Conservation (phyloP, 2,888 invertebrate species). For the Sarcophaga variegata region DNA sequence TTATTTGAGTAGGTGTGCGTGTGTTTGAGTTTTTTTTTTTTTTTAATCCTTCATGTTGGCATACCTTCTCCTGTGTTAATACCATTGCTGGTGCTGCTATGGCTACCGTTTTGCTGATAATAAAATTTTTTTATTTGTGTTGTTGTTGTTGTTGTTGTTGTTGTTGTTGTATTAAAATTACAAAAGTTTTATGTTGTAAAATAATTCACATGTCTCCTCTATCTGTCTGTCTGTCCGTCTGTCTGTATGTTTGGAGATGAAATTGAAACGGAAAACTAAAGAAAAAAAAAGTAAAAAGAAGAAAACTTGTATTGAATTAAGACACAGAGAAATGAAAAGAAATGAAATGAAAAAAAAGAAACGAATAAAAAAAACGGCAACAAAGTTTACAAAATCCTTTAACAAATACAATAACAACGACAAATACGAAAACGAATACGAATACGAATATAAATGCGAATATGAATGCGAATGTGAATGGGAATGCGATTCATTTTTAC, state of each 20-base stretch:
- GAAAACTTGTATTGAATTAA: not conserved
- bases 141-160: constrained; percentile 12
- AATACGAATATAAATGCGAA: too few relatives aligned
- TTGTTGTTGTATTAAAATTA: constrained; percentile 53
- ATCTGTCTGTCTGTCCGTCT: not conserved
- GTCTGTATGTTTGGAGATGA: not conserved
- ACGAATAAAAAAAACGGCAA: too few relatives aligned
- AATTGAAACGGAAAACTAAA: too few relatives aligned
- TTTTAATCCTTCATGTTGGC: too few relatives aligned
- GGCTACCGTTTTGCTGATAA: not conserved
- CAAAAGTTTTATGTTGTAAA: constrained; percentile 59
- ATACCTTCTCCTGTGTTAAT: too few relatives aligned
- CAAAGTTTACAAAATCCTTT: not conserved
- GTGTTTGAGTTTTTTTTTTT: too few relatives aligned
- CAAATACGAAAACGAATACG: too few relatives aligned
- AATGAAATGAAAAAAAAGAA: too few relatives aligned
- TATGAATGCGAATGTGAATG: too few relatives aligned
- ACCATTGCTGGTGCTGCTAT: not conserved
- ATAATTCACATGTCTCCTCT: constrained; percentile 58
- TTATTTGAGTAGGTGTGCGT: too few relatives aligned
- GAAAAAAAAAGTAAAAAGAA: not conserved
- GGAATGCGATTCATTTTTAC: not conserved
- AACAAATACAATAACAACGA: not conserved
- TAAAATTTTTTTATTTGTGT: not conserved
- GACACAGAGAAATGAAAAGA: not conserved